Base-by-base conservation (phyloP, 2,888 invertebrate species). In the Heliconius hortense region DNA sequence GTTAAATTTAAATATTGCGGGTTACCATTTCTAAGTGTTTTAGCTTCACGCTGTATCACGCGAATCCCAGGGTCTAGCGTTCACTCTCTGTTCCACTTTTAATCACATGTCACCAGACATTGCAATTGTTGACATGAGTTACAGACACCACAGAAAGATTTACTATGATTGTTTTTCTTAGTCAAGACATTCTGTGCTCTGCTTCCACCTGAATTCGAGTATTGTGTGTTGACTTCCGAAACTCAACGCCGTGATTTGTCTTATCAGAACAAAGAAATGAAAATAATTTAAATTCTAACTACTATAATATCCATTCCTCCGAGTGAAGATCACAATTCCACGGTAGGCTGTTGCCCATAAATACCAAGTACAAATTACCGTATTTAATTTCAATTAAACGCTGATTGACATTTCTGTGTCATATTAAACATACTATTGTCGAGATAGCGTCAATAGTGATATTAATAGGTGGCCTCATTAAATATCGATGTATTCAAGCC, bases 381-480 rank as follows among this genome's bases (percentile, higher is more conserved):
- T 26, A 64, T 35, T 64, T 64, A 35, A 64, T n/a, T 10, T 11
- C 28, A 63, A 31, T 63, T 31, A 63, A 63, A 63, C 21, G 8
- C 4, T 31, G 10, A 31, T 63, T 64, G 64, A 64, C n/a, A 39
- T n/a, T n/a, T 64, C 64, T 75, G 64, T 71, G 28, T 71, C 64
- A 24, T 11, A 35, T 63, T 68, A 68, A 53, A 53, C 21, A 68
- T n/a, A 31, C 31, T 69, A 31, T 31, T 69, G 68, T 56, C 53
- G 26, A 69, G 68, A 69, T 69, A 69, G 56, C 31, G 68, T 53
- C 28, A 71, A 71, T 60, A 43, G 39, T 60, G 39, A 71, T 60
- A 71, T 71, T 71, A 71, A 71, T 60, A 39, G 59, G 35, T 24
- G 24, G 35, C 39, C 74, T 70, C 70, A 74, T 74, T 74, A 74